Evolutionary conservation across 2,113 vertebrate genomes (phyloP).

Genomic region (Crotalus helleri): DNA sequence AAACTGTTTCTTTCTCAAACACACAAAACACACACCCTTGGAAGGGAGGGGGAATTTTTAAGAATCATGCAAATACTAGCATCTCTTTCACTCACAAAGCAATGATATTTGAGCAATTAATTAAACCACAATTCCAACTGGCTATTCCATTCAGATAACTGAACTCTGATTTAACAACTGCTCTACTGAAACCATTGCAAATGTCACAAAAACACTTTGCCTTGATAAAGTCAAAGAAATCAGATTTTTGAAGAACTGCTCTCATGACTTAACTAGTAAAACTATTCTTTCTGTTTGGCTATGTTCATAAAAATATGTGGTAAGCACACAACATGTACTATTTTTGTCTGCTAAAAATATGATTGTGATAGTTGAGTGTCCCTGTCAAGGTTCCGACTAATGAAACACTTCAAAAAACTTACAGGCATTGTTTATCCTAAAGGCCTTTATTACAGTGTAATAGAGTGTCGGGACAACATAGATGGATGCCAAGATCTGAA

Average conservation of each 20-base stretch:
- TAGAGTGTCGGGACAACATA: too few relatives aligned
- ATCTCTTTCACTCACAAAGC: background rate
- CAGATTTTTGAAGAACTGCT: background rate
- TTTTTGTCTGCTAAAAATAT: background rate
- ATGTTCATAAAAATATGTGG: background rate
- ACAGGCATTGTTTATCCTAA: too few relatives aligned
- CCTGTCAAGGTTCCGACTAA: too few relatives aligned
- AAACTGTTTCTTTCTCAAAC: background rate
- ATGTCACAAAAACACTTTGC: background rate
- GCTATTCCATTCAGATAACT: background rate
- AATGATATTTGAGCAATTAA: slow-evolving; percentile 6
- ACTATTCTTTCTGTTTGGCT: background rate
- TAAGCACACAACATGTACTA: background rate
- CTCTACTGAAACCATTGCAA: slow-evolving; percentile 20
- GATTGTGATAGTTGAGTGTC: background rate
- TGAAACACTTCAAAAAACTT: too few relatives aligned
- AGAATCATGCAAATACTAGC: background rate
- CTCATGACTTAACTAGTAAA: background rate
- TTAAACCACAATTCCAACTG: background rate
- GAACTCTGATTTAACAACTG: background rate
- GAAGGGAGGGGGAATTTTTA: background rate
- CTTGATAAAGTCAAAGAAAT: background rate
- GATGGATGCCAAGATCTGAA: too few relatives aligned
- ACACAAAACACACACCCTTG: background rate
- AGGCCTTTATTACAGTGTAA: too few relatives aligned